phyloP scores from a whole-genome alignment of 2,888 invertebrate species.

The Rhingia rostrata region DNA sequence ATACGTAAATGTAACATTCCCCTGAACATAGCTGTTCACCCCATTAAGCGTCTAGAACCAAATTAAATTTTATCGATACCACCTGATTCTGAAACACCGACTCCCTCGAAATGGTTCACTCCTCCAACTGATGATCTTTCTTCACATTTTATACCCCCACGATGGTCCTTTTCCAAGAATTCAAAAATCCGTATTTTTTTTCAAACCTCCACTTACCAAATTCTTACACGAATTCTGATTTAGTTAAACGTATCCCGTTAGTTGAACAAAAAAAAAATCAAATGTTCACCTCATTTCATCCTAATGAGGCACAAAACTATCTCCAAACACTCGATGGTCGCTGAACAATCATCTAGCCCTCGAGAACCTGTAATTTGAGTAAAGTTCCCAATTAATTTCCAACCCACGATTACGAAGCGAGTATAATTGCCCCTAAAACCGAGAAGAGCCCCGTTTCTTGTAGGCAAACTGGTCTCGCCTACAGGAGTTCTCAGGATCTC shows the following conservation, averaged over 20 bases:
- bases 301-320: slow-evolving; percentile 64
- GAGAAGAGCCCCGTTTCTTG: slow-evolving; percentile 17
- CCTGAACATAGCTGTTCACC: too few relatives aligned
- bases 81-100: slow-evolving; percentile 34
- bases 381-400: slow-evolving; percentile 72
- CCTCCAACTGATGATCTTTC: slow-evolving; percentile 52
- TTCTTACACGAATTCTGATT: slow-evolving; percentile 57
- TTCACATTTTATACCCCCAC: slow-evolving; percentile 3
- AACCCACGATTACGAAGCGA: slow-evolving; percentile 63
- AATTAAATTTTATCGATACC: neutral
- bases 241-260: slow-evolving; percentile 64
- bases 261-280: slow-evolving; percentile 32
- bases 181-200: slow-evolving; percentile 7
- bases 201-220: slow-evolving; percentile 22
- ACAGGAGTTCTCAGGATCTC: slow-evolving; percentile 65
- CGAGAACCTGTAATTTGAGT: slow-evolving; percentile 70
- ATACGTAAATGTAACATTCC: too few relatives aligned
- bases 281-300: slow-evolving; percentile 64
- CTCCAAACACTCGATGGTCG: neutral
- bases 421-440: slow-evolving; percentile 60
- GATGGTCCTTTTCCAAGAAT: slow-evolving; percentile 52
- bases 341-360: slow-evolving; percentile 36
- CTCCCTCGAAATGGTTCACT: slow-evolving; percentile 32
- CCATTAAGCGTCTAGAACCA: too few relatives aligned
- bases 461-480: slow-evolving; percentile 44